Percentiles rank a stretch among this genome's conserved stretches.
phyloP scores from a whole-genome alignment of 1,140 invertebrate genomes.

The Oryctes rhinoceros region DNA sequence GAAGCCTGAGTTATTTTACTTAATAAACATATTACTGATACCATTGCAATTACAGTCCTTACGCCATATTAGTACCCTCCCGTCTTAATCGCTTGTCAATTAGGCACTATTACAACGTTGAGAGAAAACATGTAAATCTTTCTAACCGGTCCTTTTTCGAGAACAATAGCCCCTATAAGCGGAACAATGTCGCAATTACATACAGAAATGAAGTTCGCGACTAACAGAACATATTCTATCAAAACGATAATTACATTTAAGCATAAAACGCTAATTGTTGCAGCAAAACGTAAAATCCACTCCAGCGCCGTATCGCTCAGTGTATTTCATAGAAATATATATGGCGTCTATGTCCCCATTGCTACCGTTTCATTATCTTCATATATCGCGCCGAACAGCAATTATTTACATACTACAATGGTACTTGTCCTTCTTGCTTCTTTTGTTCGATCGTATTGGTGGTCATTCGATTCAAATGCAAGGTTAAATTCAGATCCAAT shows the following conservation, averaged over 20 bases:
- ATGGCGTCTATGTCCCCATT: not conserved
- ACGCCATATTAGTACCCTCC: not conserved
- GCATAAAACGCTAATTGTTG: not conserved
- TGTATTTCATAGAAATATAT: not conserved
- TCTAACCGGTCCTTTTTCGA: not conserved
- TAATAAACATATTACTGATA: too few relatives aligned
- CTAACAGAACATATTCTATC: not conserved
- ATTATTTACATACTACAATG: slow-evolving; percentile 1
- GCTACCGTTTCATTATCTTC: not conserved
- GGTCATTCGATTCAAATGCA: not conserved
- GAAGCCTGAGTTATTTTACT: too few relatives aligned
- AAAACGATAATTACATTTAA: not conserved
- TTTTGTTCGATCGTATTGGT: not conserved
- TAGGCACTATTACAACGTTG: not conserved
- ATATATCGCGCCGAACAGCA: not conserved
- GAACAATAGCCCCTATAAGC: not conserved
- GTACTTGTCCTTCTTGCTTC: slow-evolving; percentile 12
- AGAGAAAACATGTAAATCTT: not conserved
- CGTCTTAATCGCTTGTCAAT: not conserved
- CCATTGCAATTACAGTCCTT: too few relatives aligned
- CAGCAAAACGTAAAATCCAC: not conserved
- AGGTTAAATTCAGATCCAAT: slow-evolving; percentile 19
- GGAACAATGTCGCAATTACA: not conserved
- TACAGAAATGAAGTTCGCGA: slow-evolving; percentile 1
- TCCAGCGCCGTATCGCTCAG: not conserved